A percentile compares a stretch with the other conserved stretches of the same genome.
Evolutionary conservation across 2,888 invertebrate species (phyloP).

Genomic region (Entomobrya proxima): DNA sequence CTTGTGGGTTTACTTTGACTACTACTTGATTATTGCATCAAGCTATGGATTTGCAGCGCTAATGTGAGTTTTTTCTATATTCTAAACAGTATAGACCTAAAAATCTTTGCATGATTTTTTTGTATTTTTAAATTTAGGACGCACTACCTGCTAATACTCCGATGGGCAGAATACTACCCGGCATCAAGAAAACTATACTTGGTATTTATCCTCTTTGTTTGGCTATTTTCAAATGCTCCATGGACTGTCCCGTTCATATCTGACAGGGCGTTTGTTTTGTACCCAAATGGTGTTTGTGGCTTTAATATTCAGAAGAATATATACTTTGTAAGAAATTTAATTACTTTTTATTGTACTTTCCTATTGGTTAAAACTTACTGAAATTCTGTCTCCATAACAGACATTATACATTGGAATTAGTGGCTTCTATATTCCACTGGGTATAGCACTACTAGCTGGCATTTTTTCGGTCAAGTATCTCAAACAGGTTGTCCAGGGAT

Average conservation of each 20-base stretch:
- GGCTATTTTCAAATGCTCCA: constrained; percentile 66
- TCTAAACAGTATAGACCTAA: not conserved
- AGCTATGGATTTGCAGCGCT: constrained; percentile 70
- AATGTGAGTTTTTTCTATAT: constrained; percentile 64
- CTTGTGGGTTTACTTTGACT: constrained; percentile 73
- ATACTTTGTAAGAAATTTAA: constrained; percentile 70
- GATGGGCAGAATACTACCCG: constrained; percentile 69
- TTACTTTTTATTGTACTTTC: constrained; percentile 15
- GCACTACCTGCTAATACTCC: constrained; percentile 69
- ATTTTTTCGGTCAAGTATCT: constrained; percentile 65
- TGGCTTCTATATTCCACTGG: constrained; percentile 71
- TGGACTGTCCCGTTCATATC: constrained; percentile 66
- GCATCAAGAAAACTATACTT: constrained; percentile 58
- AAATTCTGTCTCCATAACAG: constrained; percentile 54
- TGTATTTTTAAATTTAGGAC: too few species aligned
- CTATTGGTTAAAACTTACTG: constrained; percentile 2
- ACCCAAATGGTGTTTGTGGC: constrained; percentile 69
- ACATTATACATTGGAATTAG: constrained; percentile 72
- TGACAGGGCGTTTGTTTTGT: constrained; percentile 50
- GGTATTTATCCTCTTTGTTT: constrained; percentile 51
- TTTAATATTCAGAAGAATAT: constrained; percentile 69
- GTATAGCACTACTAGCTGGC: constrained; percentile 61
- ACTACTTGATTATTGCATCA: constrained; percentile 72
- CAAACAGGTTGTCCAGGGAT: constrained; percentile 37
- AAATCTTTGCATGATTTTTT: too few species aligned